Evolutionary conservation across 2,113 vertebrate genomes (phyloP), one percentile per base, ranked within the genome.

Genomic region (Hepsetus odoe): DNA sequence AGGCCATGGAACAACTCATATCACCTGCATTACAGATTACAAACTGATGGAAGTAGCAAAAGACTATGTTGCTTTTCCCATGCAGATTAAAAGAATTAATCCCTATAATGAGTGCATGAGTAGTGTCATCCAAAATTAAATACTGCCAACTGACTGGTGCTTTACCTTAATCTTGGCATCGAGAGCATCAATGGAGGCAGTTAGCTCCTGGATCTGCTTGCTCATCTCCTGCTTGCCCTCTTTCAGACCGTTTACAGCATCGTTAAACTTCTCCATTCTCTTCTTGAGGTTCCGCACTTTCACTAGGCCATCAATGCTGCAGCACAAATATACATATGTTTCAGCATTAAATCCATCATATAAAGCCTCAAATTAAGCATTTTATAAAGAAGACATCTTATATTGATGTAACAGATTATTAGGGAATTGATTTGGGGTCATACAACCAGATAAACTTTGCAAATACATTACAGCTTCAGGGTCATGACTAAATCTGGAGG

Each of bases 141-240:
- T 33, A 30, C 28, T 0, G 0, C 67, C 44, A 56, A 67, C 44
- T 61, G 69, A 26, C 28, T 6, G 49, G 35, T 46, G 28, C 71
- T 77, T 88, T 75, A 97, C 97, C 96, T 99, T 99, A 87, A 99
- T 96, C 89, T 96, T 98, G 51, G 86, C 87, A 86, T 96, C 88
- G 72, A 93, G 92, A 62, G 93, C 86, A 79, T 96, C 94, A 55
- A 98, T 95, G 80, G 96, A 94, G 58, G 83, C 44, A 26, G 96
- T 95, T 86, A 99, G 90, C 30, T 96, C 90, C 74, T 94, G 93
- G 79, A 98, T 90, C 85, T 96, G 95, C 77, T 95, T 95, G 89
- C 89, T 94, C 92, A 98, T 93, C 83, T 98, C 96, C 5, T 90
- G 91, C 77, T 99, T 98, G 11, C 96, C 95, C 82, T 98, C 98